Evolutionary conservation across 2,888 invertebrate species (phyloP).

Genomic region (Hymenopus coronatus): DNA sequence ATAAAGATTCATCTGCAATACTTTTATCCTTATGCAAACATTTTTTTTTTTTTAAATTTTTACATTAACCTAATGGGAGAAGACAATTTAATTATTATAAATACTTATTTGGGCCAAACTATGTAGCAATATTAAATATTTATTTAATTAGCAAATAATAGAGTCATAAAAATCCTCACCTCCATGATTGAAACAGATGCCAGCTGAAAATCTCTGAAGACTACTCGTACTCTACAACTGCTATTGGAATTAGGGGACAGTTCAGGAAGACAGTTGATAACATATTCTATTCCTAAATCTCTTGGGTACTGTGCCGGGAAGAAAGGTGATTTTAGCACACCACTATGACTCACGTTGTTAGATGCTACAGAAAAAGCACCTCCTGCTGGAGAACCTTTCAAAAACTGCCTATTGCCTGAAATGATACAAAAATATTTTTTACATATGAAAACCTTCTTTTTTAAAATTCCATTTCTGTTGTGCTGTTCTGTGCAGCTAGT

Average conservation of each 20-base stretch:
- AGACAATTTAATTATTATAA: too few species aligned
- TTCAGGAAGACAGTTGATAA: conserved; percentile 55
- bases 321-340: conserved; percentile 62
- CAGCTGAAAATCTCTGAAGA: conserved; percentile 67
- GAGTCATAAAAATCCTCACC: conserved; percentile 43
- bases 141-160: too few species aligned
- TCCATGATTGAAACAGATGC: conserved; percentile 64
- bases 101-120: too few species aligned
- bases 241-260: conserved; percentile 44
- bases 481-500: too few species aligned
- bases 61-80: too few species aligned
- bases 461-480: too few species aligned
- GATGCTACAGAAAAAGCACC: conserved; percentile 37
- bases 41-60: too few species aligned
- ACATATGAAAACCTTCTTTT: background rate
- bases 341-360: conserved; percentile 49
- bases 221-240: conserved; percentile 57
- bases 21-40: too few species aligned
- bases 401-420: conserved; percentile 57
- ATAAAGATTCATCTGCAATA: too few species aligned
- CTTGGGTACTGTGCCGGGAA: conserved; percentile 65
- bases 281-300: conserved; percentile 64
- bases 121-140: too few species aligned
- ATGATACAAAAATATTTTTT: conserved; percentile 3
- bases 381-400: conserved; percentile 50